phyloP scores from a whole-genome alignment of 2,888 invertebrate species.

The Agriotes lineatus region DNA sequence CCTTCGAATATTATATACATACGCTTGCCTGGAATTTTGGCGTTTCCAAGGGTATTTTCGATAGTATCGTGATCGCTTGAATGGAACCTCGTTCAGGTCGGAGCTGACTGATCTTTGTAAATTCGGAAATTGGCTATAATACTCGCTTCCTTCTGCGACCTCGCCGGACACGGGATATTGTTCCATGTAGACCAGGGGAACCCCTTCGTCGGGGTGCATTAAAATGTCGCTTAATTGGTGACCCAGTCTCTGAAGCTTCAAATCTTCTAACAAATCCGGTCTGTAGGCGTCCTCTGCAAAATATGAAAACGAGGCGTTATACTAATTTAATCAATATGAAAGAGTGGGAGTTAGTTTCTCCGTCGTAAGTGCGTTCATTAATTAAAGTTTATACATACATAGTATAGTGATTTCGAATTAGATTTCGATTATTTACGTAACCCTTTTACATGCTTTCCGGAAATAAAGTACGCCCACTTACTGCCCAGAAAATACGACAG shows the following conservation, averaged over 20 bases:
- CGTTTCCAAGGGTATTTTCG: constrained; percentile 75
- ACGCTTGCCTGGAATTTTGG: constrained; percentile 65
- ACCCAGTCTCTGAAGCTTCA: constrained; percentile 47
- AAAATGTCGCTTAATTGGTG: constrained; percentile 56
- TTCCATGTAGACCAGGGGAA: constrained; percentile 63
- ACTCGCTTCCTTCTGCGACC: constrained; percentile 24
- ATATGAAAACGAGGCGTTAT: background rate
- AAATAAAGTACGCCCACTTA: too few relatives aligned
- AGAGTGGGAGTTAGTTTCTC: background rate
- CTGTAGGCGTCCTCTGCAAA: constrained; percentile 1
- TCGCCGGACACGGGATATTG: constrained; percentile 43
- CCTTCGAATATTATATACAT: constrained; percentile 31
- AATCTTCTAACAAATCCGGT: constrained; percentile 11
- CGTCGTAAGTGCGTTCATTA: too few relatives aligned
- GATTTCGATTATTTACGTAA: too few relatives aligned
- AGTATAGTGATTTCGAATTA: too few relatives aligned
- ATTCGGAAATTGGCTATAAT: constrained; percentile 36
- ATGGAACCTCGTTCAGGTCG: constrained; percentile 43
- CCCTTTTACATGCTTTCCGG: too few relatives aligned
- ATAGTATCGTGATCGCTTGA: constrained; percentile 71
- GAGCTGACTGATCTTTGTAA: constrained; percentile 17
- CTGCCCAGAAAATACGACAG: too few relatives aligned
- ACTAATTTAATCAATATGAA: background rate
- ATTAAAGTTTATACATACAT: too few relatives aligned
- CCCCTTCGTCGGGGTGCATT: constrained; percentile 56